Evolutionary conservation across 2,797 vertebrate species (phyloP).

Genomic region (Garrulus glandarius): DNA sequence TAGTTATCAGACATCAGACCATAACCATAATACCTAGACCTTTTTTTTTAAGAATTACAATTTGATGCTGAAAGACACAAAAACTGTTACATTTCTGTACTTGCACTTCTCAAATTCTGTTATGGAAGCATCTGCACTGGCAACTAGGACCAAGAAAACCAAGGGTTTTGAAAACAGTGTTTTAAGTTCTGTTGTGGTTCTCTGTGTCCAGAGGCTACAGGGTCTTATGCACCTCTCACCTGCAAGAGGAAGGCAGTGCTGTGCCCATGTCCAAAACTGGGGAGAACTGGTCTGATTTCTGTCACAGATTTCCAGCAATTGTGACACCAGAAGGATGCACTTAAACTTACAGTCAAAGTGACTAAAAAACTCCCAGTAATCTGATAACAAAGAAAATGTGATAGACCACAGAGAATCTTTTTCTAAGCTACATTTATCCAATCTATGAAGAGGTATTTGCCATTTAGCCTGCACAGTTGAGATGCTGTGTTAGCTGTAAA

Average conservation of each 20-base stretch:
- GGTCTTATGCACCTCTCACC: background rate
- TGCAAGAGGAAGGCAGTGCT: background rate
- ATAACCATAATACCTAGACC: background rate
- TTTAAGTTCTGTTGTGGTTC: background rate
- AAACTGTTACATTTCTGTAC: background rate
- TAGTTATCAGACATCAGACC: background rate
- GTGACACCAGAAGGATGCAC: accelerated
- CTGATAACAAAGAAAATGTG: background rate
- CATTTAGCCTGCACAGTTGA: background rate
- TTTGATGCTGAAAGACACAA: background rate
- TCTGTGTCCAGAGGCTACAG: background rate
- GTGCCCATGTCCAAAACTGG: accelerated
- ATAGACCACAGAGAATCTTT: background rate
- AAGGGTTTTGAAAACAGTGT: background rate
- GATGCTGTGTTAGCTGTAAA: background rate
- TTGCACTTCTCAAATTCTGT: background rate
- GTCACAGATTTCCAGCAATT: background rate
- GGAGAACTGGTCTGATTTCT: background rate
- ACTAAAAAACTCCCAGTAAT: background rate
- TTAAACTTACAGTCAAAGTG: background rate
- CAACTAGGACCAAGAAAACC: background rate
- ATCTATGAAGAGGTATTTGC: background rate
- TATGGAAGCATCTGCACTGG: background rate
- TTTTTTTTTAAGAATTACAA: background rate
- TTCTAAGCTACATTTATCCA: background rate